These are phyloP conservation scores for Apamea anceps DNA, from an alignment of 2,888 invertebrate species.

Conservation along the genomic window DNA sequence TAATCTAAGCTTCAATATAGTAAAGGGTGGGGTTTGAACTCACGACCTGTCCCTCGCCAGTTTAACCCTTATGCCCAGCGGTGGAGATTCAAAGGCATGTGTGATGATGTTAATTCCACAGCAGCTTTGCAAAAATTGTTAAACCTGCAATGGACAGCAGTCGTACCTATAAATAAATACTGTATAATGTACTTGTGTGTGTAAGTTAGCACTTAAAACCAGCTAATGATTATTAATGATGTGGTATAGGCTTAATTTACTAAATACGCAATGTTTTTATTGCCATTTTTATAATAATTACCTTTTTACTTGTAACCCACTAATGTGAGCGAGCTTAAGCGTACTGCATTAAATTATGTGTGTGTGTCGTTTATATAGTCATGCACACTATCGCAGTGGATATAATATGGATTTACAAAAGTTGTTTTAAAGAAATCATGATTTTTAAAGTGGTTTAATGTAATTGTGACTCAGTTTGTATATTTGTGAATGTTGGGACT, in stretches of 20 bases:
- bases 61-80: not conserved
- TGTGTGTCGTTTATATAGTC: conserved; percentile 7
- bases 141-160: conserved; percentile 12
- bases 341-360: conserved; percentile 43
- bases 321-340: conserved; percentile 50
- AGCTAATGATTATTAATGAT: conserved; percentile 65
- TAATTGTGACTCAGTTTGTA: not conserved
- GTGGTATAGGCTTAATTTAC: conserved; percentile 58
- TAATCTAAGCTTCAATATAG: not conserved
- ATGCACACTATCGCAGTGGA: not conserved
- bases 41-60: not conserved
- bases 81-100: not conserved
- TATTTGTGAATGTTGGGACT: not conserved
- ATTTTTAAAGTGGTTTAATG: not conserved
- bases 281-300: conserved; percentile 62
- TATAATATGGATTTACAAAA: not conserved
- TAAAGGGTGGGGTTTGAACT: not conserved
- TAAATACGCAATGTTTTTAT: conserved; percentile 61
- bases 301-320: conserved; percentile 58
- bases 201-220: conserved; percentile 56
- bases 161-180: conserved; percentile 45
- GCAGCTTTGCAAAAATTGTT: conserved; percentile 18
- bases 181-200: conserved; percentile 27
- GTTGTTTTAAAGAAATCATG: not conserved
- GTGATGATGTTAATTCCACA: not conserved